Base-by-base conservation (phyloP, 2,113 vertebrate genomes). In the Lagenorhynchus albirostris region DNA sequence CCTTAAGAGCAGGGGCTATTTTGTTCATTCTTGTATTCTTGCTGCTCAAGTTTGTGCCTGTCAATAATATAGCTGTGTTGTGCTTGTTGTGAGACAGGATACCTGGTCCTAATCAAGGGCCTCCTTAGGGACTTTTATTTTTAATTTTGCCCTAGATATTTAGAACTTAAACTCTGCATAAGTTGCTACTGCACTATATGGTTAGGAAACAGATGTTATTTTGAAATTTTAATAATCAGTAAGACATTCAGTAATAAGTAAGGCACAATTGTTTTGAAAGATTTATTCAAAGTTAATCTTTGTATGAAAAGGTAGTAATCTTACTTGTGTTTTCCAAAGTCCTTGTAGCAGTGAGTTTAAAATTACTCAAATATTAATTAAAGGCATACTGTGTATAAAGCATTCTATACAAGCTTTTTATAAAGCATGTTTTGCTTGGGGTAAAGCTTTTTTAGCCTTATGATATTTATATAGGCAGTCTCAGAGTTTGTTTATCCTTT, bases 201-300 rank as follows among this genome's bases (percentile, higher is more conserved):
- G 36, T 87, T 81, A 73, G n/a, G n/a, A 95, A 91, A 74, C 20
- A 55, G 79, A 67, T 71, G 73, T 94, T 88, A 73, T 70, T 12
- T 65, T 93, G 38, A 82, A 38, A 88, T 97, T 93, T 93, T 92
- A 84, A 29, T 97, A 71, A 88, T 79, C 8, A 90, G 17, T 60
- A 89, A 92, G 33, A 23, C n/a, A 93, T 86, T 89, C 89, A 36
- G 26, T 91, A 70, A 67, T 44, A 38, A 68, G 41, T 86, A 86
- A 86, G 63, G 4, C n/a, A 80, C 53, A 89, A 14, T 94, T 83
- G 90, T 92, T 77, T 76, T 76, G 47, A 77, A 89, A 79, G 41
- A 25, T 95, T 84, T 89, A 50, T 89, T 95, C 21, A 73, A 94
- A 92, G 55, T 92, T 79, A 87, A 62, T 91, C n/a, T 85, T 89